These are phyloP conservation scores for Tenthredo livida DNA, from an alignment of 2,888 invertebrate genomes.

Conservation along the genomic window DNA sequence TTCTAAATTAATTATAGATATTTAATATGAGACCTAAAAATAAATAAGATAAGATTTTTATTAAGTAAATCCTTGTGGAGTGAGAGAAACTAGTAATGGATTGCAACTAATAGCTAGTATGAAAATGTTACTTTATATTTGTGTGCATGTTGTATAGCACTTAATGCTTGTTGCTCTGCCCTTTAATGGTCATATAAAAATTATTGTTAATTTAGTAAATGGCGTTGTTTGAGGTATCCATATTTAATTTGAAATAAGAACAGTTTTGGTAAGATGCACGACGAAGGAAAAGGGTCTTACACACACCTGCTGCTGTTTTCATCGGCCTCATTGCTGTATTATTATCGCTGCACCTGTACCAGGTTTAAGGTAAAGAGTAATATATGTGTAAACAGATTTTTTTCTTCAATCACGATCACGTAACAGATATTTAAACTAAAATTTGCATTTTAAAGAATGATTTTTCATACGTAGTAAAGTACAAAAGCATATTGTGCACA, in stretches of 20 bases:
- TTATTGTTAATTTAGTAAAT: not conserved
- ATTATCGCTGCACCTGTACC: constrained; percentile 73
- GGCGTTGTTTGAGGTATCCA: not conserved
- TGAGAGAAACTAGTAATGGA: constrained; percentile 14
- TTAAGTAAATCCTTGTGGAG: not conserved
- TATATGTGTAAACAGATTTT: constrained; percentile 49
- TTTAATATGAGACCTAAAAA: not conserved
- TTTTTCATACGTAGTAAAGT: not conserved
- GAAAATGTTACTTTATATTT: not conserved
- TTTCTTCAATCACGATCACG: constrained; percentile 1
- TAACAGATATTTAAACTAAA: constrained; percentile 17
- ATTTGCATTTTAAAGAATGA: not conserved
- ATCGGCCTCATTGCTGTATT: constrained; percentile 75
- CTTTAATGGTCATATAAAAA: not conserved
- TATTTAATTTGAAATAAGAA: constrained; percentile 73
- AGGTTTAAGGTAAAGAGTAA: constrained; percentile 74
- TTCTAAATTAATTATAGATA: not conserved
- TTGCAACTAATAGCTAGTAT: not conserved
- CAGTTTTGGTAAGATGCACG: constrained; percentile 74
- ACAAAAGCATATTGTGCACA: not conserved
- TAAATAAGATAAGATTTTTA: not conserved
- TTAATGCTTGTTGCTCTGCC: constrained; percentile 23
- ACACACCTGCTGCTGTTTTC: constrained; percentile 75
- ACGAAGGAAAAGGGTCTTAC: constrained; percentile 73
- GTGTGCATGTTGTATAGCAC: not conserved